phyloP scores from a whole-genome alignment of 2,888 invertebrate species.

The Ypsolopha sequella region DNA sequence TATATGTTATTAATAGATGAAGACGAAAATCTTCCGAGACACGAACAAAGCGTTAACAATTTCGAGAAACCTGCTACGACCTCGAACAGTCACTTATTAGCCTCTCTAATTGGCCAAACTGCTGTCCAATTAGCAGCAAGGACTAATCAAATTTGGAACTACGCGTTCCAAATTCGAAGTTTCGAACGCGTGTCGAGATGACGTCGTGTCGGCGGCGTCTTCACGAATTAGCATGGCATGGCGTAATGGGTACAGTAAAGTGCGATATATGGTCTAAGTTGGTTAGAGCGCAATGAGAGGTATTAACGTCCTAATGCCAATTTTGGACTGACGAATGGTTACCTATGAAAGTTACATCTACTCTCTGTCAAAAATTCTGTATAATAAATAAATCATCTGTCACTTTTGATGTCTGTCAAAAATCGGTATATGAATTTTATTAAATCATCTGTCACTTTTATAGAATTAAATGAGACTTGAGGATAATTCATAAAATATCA shows the following conservation, averaged over 20 bases:
- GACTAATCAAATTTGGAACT: conserved; percentile 29
- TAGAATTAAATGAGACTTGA: too few relatives aligned
- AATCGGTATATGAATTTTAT: too few relatives aligned
- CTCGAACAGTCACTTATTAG: conserved; percentile 1
- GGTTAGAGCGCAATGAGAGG: conserved; percentile 53
- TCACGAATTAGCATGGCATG: conserved; percentile 21
- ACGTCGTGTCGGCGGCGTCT: conserved; percentile 11
- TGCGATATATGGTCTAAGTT: conserved; percentile 36
- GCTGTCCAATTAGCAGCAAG: conserved; percentile 9
- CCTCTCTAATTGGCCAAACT: conserved; percentile 2
- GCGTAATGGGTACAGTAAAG: conserved; percentile 39
- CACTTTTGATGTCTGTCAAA: too few relatives aligned
- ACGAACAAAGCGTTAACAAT: not conserved
- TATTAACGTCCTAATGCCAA: conserved; percentile 34
- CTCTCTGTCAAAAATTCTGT: too few relatives aligned
- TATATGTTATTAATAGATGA: too few relatives aligned
- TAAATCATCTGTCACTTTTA: too few relatives aligned
- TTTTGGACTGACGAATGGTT: not conserved
- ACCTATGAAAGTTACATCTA: too few relatives aligned
- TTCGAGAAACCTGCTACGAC: not conserved
- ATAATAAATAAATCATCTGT: too few relatives aligned
- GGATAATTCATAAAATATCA: too few relatives aligned
- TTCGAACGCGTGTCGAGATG: conserved; percentile 32
- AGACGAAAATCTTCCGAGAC: not conserved
- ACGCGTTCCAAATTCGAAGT: conserved; percentile 22